Evolutionary conservation across 2,113 vertebrate species (phyloP), one percentile per base, ranked within the genome.

Genomic region (Coreoperca whiteheadi): DNA sequence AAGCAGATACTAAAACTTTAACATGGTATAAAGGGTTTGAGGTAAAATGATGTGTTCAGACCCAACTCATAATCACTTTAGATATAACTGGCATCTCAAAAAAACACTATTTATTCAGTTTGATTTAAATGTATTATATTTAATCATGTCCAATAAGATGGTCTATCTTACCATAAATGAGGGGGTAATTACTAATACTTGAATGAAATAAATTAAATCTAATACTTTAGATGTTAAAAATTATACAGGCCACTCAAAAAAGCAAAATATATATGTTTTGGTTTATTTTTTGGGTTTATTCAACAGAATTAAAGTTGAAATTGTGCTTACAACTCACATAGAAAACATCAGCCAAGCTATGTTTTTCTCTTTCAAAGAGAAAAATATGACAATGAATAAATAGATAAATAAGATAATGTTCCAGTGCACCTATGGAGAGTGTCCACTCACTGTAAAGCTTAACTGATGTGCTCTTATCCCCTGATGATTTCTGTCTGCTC

Each of bases 371-470:
- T 46, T 46, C 43, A 15, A 46, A 15, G 12, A 46, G 43, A 12
- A 46, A 46, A 46, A 46, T 46, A 46, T 15, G 43, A 46, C 32
- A 56, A 48, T 23, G 20, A 51, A 51, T 51, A 5, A 15, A 46
- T 16, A 8, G 43, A 23, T 28, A 41, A 50, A 51, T 34, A 18
- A 21, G 2, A 65, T 0, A 37, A 7, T 37, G 3, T 51, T 34
- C 8, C 18, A 12, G 67, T 37, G 32, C n/a, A 14, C 54, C 5
- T 20, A 6, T 23, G 3, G 12, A 9, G 15, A 46, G 37, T 8
- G 8, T 64, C 3, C 2, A 91, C 85, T 37, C 91, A 98, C 98
- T 97, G 0, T 96, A 98, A 41, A 99, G 96, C 81, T 96, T 97
- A 43, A 96, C 60, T 0, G 96, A 95, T 3, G 89, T 92, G 69